Evolutionary conservation across 2,797 vertebrate species (phyloP), one percentile per base, ranked within the genome.

Genomic region (Lacerta agilis): DNA sequence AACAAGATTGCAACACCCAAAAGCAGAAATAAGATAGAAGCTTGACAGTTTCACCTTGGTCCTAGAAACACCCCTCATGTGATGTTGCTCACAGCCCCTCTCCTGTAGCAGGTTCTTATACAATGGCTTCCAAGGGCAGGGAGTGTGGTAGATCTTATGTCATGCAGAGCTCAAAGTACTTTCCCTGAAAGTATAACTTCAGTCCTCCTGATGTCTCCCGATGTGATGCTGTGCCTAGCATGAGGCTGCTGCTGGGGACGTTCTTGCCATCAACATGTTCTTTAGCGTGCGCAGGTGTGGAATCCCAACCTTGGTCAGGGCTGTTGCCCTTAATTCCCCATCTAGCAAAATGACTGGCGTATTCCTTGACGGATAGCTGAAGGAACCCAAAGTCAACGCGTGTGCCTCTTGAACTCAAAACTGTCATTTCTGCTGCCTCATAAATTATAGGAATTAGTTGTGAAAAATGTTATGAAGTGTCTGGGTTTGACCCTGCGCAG

Each of bases 291-390:
- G 13, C 3, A 2, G 81, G 33, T 67, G 72, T 64, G 61, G 80
- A 77, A 61, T 36, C 55, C 87, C 41, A 0, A 55, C 58, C 73
- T 72, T 49, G 79, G 66, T 75, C 79, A 36, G 36, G 45, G 55
- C 61, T 23, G 43, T 23, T 9, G 77, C 6, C 27, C 25, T 71
- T 49, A 2, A 2, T 66, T 25, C 27, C 36, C 8, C 5, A 4
- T 9, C 8, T 43, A 43, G 29, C 3, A 2, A 58, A 61, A 76
- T 45, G 45, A 23, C 73, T 17, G 79, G 89, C 72, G 23, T 43
- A 38, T 92, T 55, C 18, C 75, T 77, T 85, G 85, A 88, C 0
- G 81, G 92, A 81, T 49, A 86, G 82, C 18, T 75, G 17, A 1
- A 75, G 84, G 33, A 82, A 67, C n/a, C 29, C 5, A 83, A 33